Evolutionary conservation across 2,888 invertebrate genomes (phyloP).

Genomic region (Heliconius hortense): DNA sequence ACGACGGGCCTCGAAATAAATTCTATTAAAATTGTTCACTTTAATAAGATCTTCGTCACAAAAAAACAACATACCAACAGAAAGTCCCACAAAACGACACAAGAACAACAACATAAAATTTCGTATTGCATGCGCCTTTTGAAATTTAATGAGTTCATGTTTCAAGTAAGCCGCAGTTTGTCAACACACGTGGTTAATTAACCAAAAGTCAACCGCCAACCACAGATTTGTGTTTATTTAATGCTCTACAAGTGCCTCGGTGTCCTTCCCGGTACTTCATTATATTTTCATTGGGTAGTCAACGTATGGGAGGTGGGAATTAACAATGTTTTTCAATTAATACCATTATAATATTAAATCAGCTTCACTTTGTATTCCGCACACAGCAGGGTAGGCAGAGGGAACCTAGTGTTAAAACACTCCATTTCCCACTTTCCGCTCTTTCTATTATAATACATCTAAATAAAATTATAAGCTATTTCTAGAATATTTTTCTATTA

Average conservation of each 20-base stretch:
- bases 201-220: conserved; percentile 42
- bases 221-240: conserved; percentile 40
- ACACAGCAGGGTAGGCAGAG: too few relatives aligned
- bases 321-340: not conserved
- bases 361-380: too few relatives aligned
- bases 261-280: conserved; percentile 19
- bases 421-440: too few relatives aligned
- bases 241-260: conserved; percentile 28
- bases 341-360: not conserved
- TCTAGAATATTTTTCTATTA: conserved; percentile 36
- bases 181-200: conserved; percentile 43
- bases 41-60: not conserved
- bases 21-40: not conserved
- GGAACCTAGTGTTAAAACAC: too few relatives aligned
- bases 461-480: conserved; percentile 4
- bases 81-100: conserved; percentile 22
- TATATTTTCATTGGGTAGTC: conserved; percentile 22
- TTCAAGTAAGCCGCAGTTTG: conserved; percentile 37
- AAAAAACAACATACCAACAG: not conserved
- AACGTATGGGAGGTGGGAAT: not conserved
- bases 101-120: conserved; percentile 18
- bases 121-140: conserved; percentile 18
- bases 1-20: not conserved
- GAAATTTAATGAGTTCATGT: conserved; percentile 30
- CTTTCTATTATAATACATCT: too few relatives aligned